Evolutionary conservation across 1,140 invertebrate genomes (phyloP).

Genomic region (Brachionus asplanchnoidis): DNA sequence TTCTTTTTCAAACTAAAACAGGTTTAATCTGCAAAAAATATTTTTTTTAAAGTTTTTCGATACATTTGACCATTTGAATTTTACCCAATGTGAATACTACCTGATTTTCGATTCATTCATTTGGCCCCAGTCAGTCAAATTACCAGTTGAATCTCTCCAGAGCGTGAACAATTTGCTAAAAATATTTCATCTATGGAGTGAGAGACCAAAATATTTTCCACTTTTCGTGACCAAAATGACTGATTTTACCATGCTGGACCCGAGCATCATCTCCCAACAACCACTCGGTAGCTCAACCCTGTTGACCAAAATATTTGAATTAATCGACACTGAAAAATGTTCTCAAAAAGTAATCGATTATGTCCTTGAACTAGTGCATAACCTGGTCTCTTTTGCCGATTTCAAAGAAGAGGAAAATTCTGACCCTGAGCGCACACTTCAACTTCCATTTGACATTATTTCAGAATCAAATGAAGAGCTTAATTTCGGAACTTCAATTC

Average conservation of each 20-base stretch:
- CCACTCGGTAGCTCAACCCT: not conserved
- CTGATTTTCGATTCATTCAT: constrained; percentile 71
- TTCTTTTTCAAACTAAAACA: no score
- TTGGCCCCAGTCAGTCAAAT: constrained; percentile 67
- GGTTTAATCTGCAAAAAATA: not conserved
- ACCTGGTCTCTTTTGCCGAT: constrained; percentile 38
- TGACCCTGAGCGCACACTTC: not conserved
- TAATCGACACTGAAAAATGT: constrained; percentile 17
- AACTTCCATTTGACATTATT: constrained; percentile 9
- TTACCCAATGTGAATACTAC: constrained; percentile 67
- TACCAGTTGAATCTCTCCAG: not conserved
- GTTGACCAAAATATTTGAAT: not conserved
- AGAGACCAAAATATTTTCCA: constrained; percentile 36
- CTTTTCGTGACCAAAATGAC: not conserved
- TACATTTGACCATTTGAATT: constrained; percentile 71
- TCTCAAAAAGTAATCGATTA: constrained; percentile 16
- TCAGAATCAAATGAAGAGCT: not conserved
- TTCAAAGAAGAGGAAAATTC: constrained; percentile 27
- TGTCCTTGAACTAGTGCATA: constrained; percentile 21
- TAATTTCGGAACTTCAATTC: constrained; percentile 69
- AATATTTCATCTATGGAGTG: constrained; percentile 37
- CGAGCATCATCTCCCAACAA: not conserved
- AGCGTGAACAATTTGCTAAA: constrained; percentile 39
- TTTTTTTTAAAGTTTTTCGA: constrained; percentile 64
- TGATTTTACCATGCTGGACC: constrained; percentile 46